Evolutionary conservation across 2,888 invertebrate species (phyloP).

Genomic region (Cerastis rubricosa): DNA sequence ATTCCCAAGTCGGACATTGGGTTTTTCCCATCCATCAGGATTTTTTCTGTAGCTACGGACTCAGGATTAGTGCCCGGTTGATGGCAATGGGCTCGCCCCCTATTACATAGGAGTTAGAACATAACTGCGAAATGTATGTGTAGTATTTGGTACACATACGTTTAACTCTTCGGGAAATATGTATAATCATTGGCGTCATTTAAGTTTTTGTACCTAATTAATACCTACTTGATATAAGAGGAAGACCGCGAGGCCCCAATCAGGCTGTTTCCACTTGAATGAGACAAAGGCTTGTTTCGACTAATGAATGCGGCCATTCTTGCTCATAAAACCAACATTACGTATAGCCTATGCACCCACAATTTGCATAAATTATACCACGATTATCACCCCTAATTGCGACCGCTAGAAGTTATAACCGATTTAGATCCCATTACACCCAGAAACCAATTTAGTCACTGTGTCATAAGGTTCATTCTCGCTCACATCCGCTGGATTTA

Average conservation of each 20-base stretch:
- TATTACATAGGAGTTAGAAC: neutral
- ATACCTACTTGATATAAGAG: neutral
- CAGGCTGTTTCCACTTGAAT: slow-evolving; percentile 1
- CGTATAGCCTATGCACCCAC: slow-evolving; percentile 65
- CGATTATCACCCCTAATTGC: slow-evolving; percentile 78
- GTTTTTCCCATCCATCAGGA: neutral
- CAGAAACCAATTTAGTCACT: slow-evolving; percentile 30
- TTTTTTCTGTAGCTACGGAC: neutral
- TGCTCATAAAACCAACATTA: slow-evolving; percentile 11
- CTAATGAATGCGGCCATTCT: slow-evolving; percentile 12
- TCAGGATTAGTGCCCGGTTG: neutral
- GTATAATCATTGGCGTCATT: neutral
- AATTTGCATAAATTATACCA: slow-evolving; percentile 81
- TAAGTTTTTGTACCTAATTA: neutral
- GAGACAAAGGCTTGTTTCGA: slow-evolving; percentile 14
- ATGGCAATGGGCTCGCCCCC: neutral
- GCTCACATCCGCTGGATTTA: slow-evolving; percentile 54
- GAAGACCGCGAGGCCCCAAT: too few species aligned
- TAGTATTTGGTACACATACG: neutral
- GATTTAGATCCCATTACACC: slow-evolving; percentile 36
- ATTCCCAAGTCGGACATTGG: neutral
- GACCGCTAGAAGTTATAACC: slow-evolving; percentile 64
- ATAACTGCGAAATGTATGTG: neutral
- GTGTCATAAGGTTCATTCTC: slow-evolving; percentile 68
- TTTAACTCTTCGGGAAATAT: neutral